phyloP scores from a whole-genome alignment of 2,113 vertebrate species.

The Protobothrops mucrosquamatus region DNA sequence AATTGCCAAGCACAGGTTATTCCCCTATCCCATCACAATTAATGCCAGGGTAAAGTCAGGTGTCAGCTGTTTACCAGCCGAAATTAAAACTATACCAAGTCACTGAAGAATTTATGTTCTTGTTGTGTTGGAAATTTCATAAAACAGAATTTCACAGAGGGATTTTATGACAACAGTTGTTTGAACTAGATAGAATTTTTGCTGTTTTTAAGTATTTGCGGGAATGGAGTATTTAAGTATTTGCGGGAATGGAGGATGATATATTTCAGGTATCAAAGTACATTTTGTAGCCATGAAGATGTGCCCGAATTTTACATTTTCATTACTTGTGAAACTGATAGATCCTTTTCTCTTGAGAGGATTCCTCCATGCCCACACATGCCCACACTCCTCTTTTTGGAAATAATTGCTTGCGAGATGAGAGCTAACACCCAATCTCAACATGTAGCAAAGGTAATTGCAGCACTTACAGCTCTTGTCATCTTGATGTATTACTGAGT shows the following conservation, averaged over 20 bases:
- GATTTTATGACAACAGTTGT: conserved; percentile 13
- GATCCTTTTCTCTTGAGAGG: background rate
- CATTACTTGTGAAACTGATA: conserved; percentile 46
- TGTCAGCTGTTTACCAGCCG: background rate
- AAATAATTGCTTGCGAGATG: conserved; percentile 70
- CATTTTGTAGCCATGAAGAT: conserved; percentile 39
- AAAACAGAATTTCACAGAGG: background rate
- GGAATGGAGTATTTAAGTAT: no score
- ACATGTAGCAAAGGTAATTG: conserved; percentile 80
- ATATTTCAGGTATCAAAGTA: background rate
- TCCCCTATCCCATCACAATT: background rate
- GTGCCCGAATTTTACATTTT: conserved; percentile 51
- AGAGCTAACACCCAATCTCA: conserved; percentile 68
- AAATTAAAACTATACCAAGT: background rate
- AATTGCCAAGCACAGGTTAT: background rate
- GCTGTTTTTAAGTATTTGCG: conserved; percentile 8
- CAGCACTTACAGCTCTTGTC: conserved; percentile 89
- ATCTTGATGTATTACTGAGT: conserved; percentile 92
- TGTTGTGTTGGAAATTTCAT: background rate
- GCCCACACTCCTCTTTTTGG: conserved; percentile 38
- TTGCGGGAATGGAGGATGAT: background rate
- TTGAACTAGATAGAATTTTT: conserved; percentile 7
- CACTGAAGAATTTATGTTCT: conserved; percentile 9
- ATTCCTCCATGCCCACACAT: background rate
- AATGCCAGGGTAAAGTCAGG: background rate